phyloP scores from a whole-genome alignment of 2,797 vertebrate genomes.

The Nannoperca australis region DNA sequence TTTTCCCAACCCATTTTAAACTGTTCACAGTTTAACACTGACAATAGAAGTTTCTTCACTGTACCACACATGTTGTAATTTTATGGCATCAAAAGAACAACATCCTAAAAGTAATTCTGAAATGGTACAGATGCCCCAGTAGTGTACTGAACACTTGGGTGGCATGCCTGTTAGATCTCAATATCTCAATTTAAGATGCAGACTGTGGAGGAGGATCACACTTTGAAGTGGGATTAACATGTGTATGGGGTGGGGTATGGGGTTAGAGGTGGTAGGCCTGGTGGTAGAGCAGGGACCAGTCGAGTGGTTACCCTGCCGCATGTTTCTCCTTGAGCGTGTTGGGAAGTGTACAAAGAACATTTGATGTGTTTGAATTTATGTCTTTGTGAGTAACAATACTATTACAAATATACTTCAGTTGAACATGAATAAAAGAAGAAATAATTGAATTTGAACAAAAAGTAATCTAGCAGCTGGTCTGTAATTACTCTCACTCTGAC shows the following conservation, averaged over 20 bases:
- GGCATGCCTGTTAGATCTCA: constrained; percentile 46
- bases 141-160: constrained; percentile 47
- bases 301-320: background rate
- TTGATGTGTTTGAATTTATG: constrained; percentile 9
- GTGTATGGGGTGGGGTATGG: constrained; percentile 26
- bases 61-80: background rate
- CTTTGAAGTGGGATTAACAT: constrained; percentile 79
- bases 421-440: constrained; percentile 22
- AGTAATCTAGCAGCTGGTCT: constrained; percentile 16
- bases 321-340: background rate
- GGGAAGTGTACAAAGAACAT: background rate
- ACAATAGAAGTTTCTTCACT: background rate
- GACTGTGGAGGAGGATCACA: constrained; percentile 40
- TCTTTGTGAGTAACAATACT: background rate
- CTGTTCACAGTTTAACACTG: background rate
- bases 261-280: constrained; percentile 42
- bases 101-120: constrained; percentile 8
- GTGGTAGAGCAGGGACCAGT: constrained; percentile 28
- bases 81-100: background rate
- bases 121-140: constrained; percentile 13
- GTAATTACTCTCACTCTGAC: constrained; percentile 61
- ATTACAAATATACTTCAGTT: background rate
- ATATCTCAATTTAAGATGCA: constrained; percentile 46
- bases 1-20: background rate
- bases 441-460: constrained; percentile 32